Conservation (phyloP, 2,888 invertebrate genomes). For the Nyleta sp. region DNA sequence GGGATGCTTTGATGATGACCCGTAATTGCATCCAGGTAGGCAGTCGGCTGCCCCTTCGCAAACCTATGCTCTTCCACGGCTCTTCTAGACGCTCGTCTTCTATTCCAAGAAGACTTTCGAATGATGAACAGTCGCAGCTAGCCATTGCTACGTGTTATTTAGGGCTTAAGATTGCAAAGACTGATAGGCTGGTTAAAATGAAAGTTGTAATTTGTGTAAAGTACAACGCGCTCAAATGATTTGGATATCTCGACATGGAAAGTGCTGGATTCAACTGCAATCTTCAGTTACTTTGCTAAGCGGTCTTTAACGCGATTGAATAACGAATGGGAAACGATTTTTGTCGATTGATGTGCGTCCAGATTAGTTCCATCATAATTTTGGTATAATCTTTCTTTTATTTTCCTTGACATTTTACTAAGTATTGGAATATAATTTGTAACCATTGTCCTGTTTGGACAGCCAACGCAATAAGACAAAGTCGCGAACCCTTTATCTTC, state of each 20-base stretch:
- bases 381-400: too few relatives aligned
- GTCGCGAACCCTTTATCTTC: slow-evolving; percentile 70
- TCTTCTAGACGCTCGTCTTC: slow-evolving; percentile 35
- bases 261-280: neutral
- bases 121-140: slow-evolving; percentile 37
- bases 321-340: too few relatives aligned
- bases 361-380: too few relatives aligned
- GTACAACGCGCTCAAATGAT: slow-evolving; percentile 15
- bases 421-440: too few relatives aligned
- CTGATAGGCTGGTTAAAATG: slow-evolving; percentile 31
- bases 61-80: slow-evolving; percentile 32
- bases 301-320: too few relatives aligned
- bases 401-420: too few relatives aligned
- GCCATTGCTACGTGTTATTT: slow-evolving; percentile 43
- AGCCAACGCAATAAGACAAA: slow-evolving; percentile 62
- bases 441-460: neutral
- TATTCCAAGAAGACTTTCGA: slow-evolving; percentile 54
- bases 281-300: too few relatives aligned
- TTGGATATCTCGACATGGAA: slow-evolving; percentile 15
- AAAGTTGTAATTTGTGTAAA: slow-evolving; percentile 43
- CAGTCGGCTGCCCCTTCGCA: slow-evolving; percentile 28
- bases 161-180: slow-evolving; percentile 44
- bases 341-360: too few relatives aligned
- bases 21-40: slow-evolving; percentile 59
- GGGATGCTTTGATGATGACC: slow-evolving; percentile 52